Evolutionary conservation across 2,113 vertebrate species (phyloP), one percentile per base, ranked within the genome.

Genomic region (Syngnathus scovelli): DNA sequence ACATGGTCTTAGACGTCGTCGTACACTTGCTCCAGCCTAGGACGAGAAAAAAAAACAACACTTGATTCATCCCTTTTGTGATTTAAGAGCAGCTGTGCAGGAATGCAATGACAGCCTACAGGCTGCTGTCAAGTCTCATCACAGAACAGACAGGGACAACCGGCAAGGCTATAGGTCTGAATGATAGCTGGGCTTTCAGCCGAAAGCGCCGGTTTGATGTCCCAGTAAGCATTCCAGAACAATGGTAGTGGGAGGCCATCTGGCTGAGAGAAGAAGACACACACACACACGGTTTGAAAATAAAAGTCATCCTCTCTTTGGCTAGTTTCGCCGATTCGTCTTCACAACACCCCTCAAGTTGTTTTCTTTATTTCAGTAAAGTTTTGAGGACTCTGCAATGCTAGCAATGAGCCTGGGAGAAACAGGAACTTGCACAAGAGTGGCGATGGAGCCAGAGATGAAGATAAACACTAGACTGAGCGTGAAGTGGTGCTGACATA

Each of bases 201-300:
- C 76, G 63, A 66, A 36, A 77, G 73, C 75, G 82, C 65, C 66
- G 69, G 81, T 77, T 84, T 74, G 75, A 84, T 80, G 72, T 79
- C 76, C 69, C 62, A 67, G 54, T 56, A 72, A 74, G 60, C 65
- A 66, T 72, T 82, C 76, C 76, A 78, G 68, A 27, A 43, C 37
- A 7, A 73, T 18, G 68, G 74, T 65, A 56, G 72, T 65, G 67
- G 69, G 77, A 66, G 66, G 61, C 68, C 33, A 38, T 67, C 46
- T 71, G 70, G 76, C 76, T 76, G 60, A 27, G 33, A 44, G 48
- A 62, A 66, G 18, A 71, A 19, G 79, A 83, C 75, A 73, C 51
- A n/a, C 68, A 70, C 64, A 69, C 54, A 71, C 62, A 69, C 48
- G 73, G n/a, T 72, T 48, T 60, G 70, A 78, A 67, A 76, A 58